A percentile compares a stretch with the other conserved stretches of the same genome.
Conservation (phyloP, 2,888 invertebrate species). For the Thysanoteuthis rhombus region DNA sequence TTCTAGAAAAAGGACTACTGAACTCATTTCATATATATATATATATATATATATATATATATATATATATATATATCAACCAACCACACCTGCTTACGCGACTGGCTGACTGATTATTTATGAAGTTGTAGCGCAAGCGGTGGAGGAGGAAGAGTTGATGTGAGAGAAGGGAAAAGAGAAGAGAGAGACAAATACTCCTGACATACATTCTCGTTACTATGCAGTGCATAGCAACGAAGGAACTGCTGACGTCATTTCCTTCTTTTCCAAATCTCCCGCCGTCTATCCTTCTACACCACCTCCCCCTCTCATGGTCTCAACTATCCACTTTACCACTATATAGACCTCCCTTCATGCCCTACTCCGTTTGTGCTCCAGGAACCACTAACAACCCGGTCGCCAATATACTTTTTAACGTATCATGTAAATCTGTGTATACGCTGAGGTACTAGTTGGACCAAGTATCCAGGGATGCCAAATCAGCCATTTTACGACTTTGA, state of each 20-base stretch:
- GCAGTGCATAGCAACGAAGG: constrained; percentile 29
- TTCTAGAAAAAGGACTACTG: too few species aligned
- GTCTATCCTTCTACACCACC: not conserved
- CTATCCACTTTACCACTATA: not conserved
- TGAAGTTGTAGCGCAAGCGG: not conserved
- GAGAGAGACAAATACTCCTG: constrained; percentile 17
- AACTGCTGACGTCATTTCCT: constrained; percentile 30
- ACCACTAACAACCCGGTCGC: not conserved
- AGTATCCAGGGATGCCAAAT: too few species aligned
- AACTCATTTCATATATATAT: not conserved
- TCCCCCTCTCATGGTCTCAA: not conserved
- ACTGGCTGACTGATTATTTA: not conserved
- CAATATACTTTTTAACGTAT: not conserved
- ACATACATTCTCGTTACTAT: constrained; percentile 23
- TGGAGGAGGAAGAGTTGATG: not conserved
- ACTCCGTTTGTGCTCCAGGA: not conserved
- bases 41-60: constrained; percentile 12
- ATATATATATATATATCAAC: not conserved
- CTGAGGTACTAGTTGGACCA: not conserved
- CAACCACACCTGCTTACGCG: not conserved
- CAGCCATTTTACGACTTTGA: too few species aligned
- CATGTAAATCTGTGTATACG: not conserved
- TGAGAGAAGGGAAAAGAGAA: not conserved
- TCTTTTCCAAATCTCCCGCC: not conserved
- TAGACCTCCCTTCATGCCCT: not conserved